Percentiles rank a stretch among this genome's conserved stretches.
Conservation (phyloP, 2,797 vertebrate genomes). For the Eulemur rubriventer region DNA sequence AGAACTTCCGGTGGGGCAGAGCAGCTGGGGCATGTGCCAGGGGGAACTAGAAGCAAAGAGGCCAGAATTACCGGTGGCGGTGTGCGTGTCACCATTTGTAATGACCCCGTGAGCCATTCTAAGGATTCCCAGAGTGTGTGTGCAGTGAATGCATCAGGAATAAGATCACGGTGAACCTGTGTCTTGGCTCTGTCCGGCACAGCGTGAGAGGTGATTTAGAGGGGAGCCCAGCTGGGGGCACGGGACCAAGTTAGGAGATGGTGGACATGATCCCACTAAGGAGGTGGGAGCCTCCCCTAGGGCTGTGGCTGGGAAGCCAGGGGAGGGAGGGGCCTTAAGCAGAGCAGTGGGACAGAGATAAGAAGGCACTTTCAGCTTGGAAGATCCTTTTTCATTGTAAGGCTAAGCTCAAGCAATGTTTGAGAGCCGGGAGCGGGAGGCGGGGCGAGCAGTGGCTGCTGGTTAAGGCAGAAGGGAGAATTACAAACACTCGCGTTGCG, state of each 20-base stretch:
- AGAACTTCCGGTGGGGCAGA: background rate
- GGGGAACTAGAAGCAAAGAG: background rate
- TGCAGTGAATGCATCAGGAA: background rate
- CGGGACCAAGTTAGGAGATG: background rate
- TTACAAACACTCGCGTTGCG: accelerated
- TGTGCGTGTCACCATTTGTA: background rate
- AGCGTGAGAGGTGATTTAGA: background rate
- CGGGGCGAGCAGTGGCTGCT: background rate
- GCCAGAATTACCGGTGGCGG: accelerated
- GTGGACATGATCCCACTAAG: background rate
- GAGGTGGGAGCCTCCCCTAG: background rate
- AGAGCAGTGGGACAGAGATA: background rate
- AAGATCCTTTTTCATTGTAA: background rate
- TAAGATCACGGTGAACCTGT: background rate
- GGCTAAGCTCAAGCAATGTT: too few relatives aligned
- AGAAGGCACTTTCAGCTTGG: background rate
- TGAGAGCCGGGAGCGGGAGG: background rate
- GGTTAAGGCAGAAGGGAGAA: background rate
- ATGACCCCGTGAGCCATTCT: background rate
- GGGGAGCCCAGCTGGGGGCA: background rate
- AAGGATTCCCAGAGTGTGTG: too few relatives aligned
- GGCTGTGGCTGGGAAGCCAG: background rate
- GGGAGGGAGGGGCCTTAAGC: background rate
- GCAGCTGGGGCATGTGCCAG: accelerated
- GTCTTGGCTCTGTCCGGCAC: background rate